Base-by-base conservation (phyloP, 2,113 vertebrate species). In the Notarius quadriscutis region DNA sequence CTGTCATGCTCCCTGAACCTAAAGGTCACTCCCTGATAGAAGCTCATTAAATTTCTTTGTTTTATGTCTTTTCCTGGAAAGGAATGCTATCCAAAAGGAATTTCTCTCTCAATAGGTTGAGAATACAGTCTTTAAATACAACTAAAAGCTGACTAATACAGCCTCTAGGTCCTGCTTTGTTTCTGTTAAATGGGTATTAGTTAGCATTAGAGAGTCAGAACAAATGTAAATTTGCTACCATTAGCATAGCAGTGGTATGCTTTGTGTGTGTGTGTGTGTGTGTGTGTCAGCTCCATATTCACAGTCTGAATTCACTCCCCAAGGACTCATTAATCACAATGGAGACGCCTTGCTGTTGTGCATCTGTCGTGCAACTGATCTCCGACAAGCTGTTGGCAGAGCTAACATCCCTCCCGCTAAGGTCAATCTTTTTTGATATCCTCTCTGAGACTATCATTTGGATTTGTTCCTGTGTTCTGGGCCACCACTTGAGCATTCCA, bases 321-420 rank as follows among this genome's bases (percentile, higher is more conserved):
- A 20, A 87, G 72, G 87, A 84, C 81, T 87, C 72, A 87, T 87
- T 87, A 84, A 87, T 87, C 87, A 84, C 82, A 83, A 84, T 84
- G 72, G 60, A 41, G 30, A 75, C 15, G 72, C 74, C 81, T 87
- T 84, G 87, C 87, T 87, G 81, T 84, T 84, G 50, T 78, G 87
- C 87, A 87, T 87, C 72, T 84, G 87, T 78, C 17, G 60, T 87
- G 81, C 71, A 87, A 87, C 87, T 84, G 87, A 87, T 84, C 87
- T 87, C 87, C 55, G 51, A 87, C 87, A 78, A 87, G 87, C 81
- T 84, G 60, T 87, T 79, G 87, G 87, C 87, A 79, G 60, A 79
- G 72, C 27, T 48, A 63, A 84, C 87, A 79, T 83, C 60, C 72
- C 71, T 83, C 67, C 69, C 48, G 71, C 58, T 84, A 58, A 77